Evolutionary conservation across 2,888 invertebrate species (phyloP).

Genomic region (Aromia moschata): DNA sequence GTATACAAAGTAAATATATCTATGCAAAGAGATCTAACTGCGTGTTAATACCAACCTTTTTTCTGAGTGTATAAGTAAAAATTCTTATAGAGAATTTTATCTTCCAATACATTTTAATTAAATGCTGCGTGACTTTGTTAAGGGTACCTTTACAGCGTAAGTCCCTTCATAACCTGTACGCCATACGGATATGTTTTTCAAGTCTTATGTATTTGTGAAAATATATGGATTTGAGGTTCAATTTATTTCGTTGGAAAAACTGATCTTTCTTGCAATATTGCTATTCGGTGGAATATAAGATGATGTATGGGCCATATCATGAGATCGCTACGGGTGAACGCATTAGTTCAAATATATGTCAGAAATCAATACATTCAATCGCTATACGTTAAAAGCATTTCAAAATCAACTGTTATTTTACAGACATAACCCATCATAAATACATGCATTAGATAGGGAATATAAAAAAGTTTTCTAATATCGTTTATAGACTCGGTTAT

Average conservation of each 20-base stretch:
- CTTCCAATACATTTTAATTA: too few relatives aligned
- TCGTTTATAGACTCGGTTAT: conserved; percentile 7
- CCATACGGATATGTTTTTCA: background rate
- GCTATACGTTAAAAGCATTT: conserved; percentile 50
- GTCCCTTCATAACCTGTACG: background rate
- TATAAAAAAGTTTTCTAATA: conserved; percentile 12
- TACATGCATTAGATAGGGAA: conserved; percentile 7
- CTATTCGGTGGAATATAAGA: conserved; percentile 46
- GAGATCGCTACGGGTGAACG: conserved; percentile 46
- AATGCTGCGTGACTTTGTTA: too few relatives aligned
- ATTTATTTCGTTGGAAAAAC: conserved; percentile 33
- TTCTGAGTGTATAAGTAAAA: too few relatives aligned
- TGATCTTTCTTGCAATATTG: conserved; percentile 42
- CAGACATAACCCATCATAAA: conserved; percentile 39
- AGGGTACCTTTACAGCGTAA: too few relatives aligned
- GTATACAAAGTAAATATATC: too few relatives aligned
- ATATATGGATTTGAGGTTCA: conserved; percentile 33
- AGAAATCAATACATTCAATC: conserved; percentile 54
- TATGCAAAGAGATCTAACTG: too few relatives aligned
- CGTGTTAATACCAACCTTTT: too few relatives aligned
- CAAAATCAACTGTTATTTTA: conserved; percentile 38
- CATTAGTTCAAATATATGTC: conserved; percentile 53
- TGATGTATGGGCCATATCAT: conserved; percentile 50
- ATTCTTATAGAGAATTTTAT: too few relatives aligned
- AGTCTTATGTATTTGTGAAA: conserved; percentile 36